A percentile compares a stretch with the other conserved stretches of the same genome.
These are phyloP conservation scores for Maniola hyperantus DNA, from an alignment of 2,888 invertebrate genomes.

Conservation along the genomic window DNA sequence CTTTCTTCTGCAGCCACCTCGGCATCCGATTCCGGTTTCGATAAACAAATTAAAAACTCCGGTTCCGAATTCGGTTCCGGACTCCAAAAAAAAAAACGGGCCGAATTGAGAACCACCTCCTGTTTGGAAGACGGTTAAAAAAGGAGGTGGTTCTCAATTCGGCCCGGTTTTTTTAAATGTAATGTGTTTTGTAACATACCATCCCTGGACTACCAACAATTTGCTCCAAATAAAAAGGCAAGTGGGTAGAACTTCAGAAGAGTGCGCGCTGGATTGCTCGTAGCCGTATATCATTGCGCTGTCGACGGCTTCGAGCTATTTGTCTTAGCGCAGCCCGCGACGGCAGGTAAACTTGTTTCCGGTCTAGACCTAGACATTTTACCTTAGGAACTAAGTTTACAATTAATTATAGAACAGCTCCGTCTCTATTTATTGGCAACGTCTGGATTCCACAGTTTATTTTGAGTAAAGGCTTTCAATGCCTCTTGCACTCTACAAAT, in stretches of 20 bases:
- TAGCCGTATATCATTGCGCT: slow-evolving; percentile 10
- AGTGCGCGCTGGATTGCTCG: slow-evolving; percentile 8
- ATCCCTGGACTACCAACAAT: too few species aligned
- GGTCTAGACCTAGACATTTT: slow-evolving; percentile 13
- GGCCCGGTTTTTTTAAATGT: too few species aligned
- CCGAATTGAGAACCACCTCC: too few species aligned
- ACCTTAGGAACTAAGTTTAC: slow-evolving; percentile 4
- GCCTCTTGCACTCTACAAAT: too few species aligned
- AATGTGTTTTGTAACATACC: too few species aligned
- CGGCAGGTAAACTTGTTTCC: slow-evolving; percentile 16
- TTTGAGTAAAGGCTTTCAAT: neutral
- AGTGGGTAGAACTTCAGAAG: neutral
- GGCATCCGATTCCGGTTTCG: too few species aligned
- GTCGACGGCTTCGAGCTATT: slow-evolving; percentile 6
- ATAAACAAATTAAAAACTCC: too few species aligned
- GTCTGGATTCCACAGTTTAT: neutral
- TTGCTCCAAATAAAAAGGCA: slow-evolving; percentile 1
- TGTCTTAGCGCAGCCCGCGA: slow-evolving; percentile 6
- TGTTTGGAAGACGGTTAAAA: too few species aligned
- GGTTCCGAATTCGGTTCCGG: too few species aligned
- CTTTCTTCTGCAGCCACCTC: too few species aligned
- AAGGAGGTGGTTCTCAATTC: too few species aligned
- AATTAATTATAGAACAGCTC: slow-evolving; percentile 8
- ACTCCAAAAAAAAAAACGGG: too few species aligned
- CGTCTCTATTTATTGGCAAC: neutral